Evolutionary conservation across 2,888 invertebrate genomes (phyloP).

Genomic region (Resseliella maxima): DNA sequence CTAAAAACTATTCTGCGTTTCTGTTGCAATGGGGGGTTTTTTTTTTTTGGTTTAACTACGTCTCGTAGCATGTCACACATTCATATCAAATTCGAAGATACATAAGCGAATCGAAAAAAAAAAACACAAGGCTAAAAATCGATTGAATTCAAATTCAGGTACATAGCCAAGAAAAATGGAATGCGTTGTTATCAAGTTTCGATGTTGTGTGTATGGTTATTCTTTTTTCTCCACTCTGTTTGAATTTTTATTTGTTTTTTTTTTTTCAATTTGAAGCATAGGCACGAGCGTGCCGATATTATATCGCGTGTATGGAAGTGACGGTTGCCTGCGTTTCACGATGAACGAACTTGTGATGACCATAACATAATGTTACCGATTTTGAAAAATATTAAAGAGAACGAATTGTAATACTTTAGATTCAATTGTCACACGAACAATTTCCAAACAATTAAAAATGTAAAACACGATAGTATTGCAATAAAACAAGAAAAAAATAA

Average conservation of each 20-base stretch:
- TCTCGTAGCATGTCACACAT: constrained; percentile 40
- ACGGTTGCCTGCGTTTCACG: not conserved
- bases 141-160: not conserved
- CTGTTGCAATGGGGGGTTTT: not conserved
- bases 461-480: too few relatives aligned
- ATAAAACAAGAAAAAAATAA: too few relatives aligned
- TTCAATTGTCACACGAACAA: too few relatives aligned
- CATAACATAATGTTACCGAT: not conserved
- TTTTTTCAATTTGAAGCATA: not conserved
- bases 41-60: not conserved
- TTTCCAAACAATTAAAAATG: too few relatives aligned
- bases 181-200: constrained; percentile 5
- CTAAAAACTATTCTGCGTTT: not conserved
- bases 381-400: too few relatives aligned
- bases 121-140: constrained; percentile 21
- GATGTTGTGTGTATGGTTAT: too few relatives aligned
- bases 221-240: too few relatives aligned
- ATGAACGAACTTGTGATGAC: not conserved
- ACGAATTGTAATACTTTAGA: too few relatives aligned
- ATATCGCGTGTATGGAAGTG: not conserved
- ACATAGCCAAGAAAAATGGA: not conserved
- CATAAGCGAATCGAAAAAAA: not conserved
- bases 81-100: constrained; percentile 12
- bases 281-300: not conserved
- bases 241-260: too few relatives aligned